Evolutionary conservation across 2,888 invertebrate genomes (phyloP), one percentile per base, ranked within the genome.

Genomic region (Eupithecia abbreviata): DNA sequence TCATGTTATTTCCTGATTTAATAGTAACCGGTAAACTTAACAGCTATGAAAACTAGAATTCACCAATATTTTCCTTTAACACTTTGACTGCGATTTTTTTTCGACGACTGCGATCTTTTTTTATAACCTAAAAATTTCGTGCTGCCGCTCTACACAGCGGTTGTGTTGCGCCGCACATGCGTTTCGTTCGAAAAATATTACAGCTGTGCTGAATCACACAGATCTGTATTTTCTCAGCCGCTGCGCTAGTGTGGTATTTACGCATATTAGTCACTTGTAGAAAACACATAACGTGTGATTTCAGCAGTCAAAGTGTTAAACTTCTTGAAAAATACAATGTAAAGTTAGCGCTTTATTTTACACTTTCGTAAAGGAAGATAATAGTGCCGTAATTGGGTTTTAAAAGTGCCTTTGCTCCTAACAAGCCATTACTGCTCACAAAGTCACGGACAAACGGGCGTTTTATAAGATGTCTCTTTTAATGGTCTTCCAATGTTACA

Each of bases 381-480:
- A 4, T 79, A 79, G 80, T 80, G 72, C 41, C 73, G 74, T 81
- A 76, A 84, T 81, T 78, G 77, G 79, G 77, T 81, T 84, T 77
- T 79, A 81, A 82, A 81, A 78, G 81, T 79, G 77, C 49, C 71
- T 77, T 79, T 78, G 77, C 73, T 71, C 82, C 81, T 80, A 83
- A 84, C 81, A 84, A 82, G 77, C 83, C 81, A 86, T 84, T 85
- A 85, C 75, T 69, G 75, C 74, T 78, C 65, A 77, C 81, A 82
- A 84, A 84, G 82, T 85, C 79, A 80, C 77, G 77, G 71, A 73
- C 80, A 82, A 80, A 79, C 77, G 79, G 79, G 78, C 77, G 72
- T 82, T 84, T 85, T 84, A 82, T 82, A 79, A 82, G 79, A 81
- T 62, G 79, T 80, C 79, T 70, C 72, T 82, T 47, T 12, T 66